These are phyloP conservation scores for Manacus vitellinus DNA, from an alignment of 2,113 vertebrate species.

Conservation along the genomic window DNA sequence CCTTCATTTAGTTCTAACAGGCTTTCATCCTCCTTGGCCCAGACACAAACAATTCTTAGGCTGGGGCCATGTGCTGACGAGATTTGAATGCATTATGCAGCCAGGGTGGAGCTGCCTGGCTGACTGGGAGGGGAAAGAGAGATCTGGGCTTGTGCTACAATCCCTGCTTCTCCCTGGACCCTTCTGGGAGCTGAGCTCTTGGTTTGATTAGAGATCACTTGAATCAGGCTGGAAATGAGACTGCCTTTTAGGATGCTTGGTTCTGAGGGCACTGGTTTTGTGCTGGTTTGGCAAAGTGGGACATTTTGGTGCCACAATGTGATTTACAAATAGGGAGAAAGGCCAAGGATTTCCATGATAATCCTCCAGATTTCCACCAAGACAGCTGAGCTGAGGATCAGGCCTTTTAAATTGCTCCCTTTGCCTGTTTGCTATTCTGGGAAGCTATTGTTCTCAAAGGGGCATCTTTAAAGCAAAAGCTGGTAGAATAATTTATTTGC, in stretches of 20 bases:
- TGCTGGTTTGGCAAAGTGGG: neutral
- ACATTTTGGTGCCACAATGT: neutral
- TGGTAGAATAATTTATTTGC: slow-evolving; percentile 63
- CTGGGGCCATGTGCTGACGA: neutral
- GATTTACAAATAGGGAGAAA: neutral
- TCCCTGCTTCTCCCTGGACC: fast-evolving
- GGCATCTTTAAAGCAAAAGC: slow-evolving; percentile 63
- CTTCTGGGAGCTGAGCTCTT: fast-evolving
- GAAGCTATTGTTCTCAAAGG: slow-evolving; percentile 67
- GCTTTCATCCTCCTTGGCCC: slow-evolving; percentile 49
- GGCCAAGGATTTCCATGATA: neutral
- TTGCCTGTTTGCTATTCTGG: slow-evolving; percentile 59
- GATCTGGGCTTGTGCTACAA: neutral
- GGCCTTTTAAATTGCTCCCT: slow-evolving; percentile 31
- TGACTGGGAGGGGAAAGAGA: neutral
- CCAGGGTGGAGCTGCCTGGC: neutral
- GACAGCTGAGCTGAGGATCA: neutral
- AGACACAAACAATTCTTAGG: neutral
- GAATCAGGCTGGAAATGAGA: neutral
- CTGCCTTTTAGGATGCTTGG: neutral
- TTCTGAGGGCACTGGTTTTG: neutral
- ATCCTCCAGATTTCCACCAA: neutral
- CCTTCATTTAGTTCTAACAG: slow-evolving; percentile 6
- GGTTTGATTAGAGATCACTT: too few relatives aligned
- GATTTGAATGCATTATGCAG: neutral